A percentile compares a stretch with the other conserved stretches of the same genome.
These are phyloP conservation scores for Abscondita cerata DNA, from an alignment of 2,888 invertebrate species.

Conservation along the genomic window DNA sequence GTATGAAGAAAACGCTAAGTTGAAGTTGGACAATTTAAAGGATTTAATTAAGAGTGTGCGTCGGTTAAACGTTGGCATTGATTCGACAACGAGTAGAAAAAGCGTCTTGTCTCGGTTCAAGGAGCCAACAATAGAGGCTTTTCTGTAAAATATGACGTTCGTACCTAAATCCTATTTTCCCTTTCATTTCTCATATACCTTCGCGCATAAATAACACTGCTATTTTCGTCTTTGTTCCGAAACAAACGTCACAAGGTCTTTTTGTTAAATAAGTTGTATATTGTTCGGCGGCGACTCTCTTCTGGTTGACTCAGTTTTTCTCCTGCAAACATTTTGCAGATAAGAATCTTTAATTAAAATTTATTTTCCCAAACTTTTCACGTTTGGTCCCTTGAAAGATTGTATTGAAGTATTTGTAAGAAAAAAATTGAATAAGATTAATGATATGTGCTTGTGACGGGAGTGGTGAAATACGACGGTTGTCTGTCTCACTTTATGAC, in stretches of 20 bases:
- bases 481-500: conserved; percentile 11
- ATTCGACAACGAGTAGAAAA: conserved; percentile 17
- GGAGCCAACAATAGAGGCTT: conserved; percentile 48
- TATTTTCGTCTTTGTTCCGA: conserved; percentile 20
- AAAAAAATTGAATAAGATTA: conserved; percentile 24
- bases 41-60: no score
- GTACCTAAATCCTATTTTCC: conserved; percentile 54
- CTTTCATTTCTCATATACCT: conserved; percentile 54
- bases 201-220: conserved; percentile 45
- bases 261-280: conserved; percentile 21
- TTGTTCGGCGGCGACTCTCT: no score
- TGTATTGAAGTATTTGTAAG: conserved; percentile 14
- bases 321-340: no score
- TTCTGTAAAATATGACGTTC: conserved; percentile 51
- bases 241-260: conserved; percentile 13
- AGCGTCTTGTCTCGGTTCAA: conserved; percentile 26
- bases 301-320: no score
- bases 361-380: background rate
- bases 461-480: conserved; percentile 21
- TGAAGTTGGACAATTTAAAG: no score
- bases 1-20: no score
- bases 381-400: conserved; percentile 8
- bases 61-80: background rate
- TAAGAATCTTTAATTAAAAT: no score
- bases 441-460: conserved; percentile 18